Conservation (phyloP, 2,888 invertebrate genomes). For the Ecliptopera silaceata region DNA sequence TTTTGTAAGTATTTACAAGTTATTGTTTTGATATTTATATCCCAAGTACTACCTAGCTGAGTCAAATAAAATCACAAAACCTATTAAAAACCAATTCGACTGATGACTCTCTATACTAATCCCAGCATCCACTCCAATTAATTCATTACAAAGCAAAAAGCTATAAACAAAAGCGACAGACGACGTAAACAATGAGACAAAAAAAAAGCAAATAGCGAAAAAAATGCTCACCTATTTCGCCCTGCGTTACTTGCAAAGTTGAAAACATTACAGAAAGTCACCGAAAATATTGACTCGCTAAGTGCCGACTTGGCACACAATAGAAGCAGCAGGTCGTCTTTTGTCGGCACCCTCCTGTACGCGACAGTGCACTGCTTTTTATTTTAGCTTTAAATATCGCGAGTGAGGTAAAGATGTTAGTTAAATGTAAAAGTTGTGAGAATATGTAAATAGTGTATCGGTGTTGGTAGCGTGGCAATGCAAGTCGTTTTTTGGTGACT, state of each 20-base stretch:
- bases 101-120: constrained; percentile 33
- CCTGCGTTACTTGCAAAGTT: constrained; percentile 27
- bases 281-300: constrained; percentile 81
- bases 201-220: constrained; percentile 50
- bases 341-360: constrained; percentile 65
- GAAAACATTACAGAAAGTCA: constrained; percentile 51
- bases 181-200: constrained; percentile 50
- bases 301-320: constrained; percentile 76
- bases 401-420: constrained; percentile 49
- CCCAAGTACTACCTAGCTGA: too few relatives aligned
- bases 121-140: constrained; percentile 55
- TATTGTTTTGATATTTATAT: too few relatives aligned
- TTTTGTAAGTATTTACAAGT: too few relatives aligned
- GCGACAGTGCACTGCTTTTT: constrained; percentile 73
- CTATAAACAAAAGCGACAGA: constrained; percentile 53
- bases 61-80: constrained; percentile 9
- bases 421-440: constrained; percentile 13
- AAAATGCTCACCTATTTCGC: constrained; percentile 32
- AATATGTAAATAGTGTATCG: background rate
- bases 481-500: too few relatives aligned
- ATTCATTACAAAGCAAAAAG: constrained; percentile 54
- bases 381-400: constrained; percentile 62
- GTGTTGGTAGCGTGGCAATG: too few relatives aligned
- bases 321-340: constrained; percentile 76
- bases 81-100: constrained; percentile 13